Evolutionary conservation across 2,888 invertebrate species (phyloP).

Genomic region (Limnephilus auricula): DNA sequence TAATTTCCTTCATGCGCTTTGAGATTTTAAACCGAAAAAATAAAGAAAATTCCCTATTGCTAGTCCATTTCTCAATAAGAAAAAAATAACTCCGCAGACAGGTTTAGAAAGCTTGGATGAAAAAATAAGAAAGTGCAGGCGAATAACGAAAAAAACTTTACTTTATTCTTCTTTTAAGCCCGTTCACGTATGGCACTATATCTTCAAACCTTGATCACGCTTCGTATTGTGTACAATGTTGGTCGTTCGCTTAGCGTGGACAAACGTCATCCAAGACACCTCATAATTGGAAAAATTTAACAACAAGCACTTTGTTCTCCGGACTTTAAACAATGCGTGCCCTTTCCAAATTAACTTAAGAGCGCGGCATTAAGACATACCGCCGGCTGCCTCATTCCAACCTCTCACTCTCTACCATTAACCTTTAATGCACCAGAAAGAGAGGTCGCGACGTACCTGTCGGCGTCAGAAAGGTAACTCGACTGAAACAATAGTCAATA

Average conservation of each 20-base stretch:
- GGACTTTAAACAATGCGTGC: conserved; percentile 10
- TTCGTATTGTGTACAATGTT: not conserved
- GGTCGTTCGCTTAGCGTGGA: conserved; percentile 2
- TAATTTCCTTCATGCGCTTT: no score
- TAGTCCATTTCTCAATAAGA: no score
- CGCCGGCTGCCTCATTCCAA: not conserved
- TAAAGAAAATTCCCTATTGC: no score
- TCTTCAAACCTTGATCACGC: not conserved
- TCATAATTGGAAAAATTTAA: conserved; percentile 47
- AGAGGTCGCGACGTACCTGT: not conserved
- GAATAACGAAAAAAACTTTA: no score
- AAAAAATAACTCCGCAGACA: no score
- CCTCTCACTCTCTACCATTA: not conserved
- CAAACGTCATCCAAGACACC: not conserved
- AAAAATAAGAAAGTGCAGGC: no score
- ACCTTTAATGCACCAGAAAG: not conserved
- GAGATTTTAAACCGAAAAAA: no score
- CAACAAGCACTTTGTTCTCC: conserved; percentile 52
- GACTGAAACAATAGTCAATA: not conserved
- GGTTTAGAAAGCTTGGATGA: no score
- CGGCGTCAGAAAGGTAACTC: not conserved
- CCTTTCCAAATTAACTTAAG: conserved; percentile 24
- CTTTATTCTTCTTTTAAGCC: no score
- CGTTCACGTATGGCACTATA: no score
- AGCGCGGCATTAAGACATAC: not conserved